phyloP scores from a whole-genome alignment of 1,140 invertebrate genomes.

The Leptonema lineaticorne region DNA sequence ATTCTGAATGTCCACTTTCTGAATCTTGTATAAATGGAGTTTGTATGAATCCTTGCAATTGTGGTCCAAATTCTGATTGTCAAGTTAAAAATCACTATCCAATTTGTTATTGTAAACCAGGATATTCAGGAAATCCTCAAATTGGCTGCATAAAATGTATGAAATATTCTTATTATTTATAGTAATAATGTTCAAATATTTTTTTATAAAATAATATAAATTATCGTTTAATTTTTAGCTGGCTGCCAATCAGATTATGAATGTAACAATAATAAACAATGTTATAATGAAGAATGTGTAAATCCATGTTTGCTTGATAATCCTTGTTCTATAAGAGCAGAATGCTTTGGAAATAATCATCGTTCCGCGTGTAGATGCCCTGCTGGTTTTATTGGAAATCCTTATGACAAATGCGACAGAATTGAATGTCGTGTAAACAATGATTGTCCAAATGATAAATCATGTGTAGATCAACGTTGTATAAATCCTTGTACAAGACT shows the following conservation, averaged over 20 bases:
- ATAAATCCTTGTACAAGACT: conserved; percentile 70
- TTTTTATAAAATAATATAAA: background rate
- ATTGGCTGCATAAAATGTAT: conserved; percentile 73
- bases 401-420: conserved; percentile 74
- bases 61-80: conserved; percentile 80
- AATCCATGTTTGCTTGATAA: conserved; percentile 76
- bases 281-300: conserved; percentile 78
- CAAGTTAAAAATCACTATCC: conserved; percentile 78
- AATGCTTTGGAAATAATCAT: conserved; percentile 78
- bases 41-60: conserved; percentile 82
- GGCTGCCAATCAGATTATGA: conserved; percentile 80
- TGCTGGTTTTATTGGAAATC: conserved; percentile 70
- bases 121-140: conserved; percentile 82
- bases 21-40: conserved; percentile 77
- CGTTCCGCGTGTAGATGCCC: conserved; percentile 74
- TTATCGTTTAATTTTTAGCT: conserved; percentile 56
- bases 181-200: background rate
- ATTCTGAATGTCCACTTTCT: conserved; percentile 74
- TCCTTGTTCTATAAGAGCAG: conserved; percentile 78
- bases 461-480: conserved; percentile 71
- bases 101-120: conserved; percentile 73
- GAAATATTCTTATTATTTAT: conserved; percentile 30
- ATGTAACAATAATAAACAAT: conserved; percentile 74
- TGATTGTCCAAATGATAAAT: conserved; percentile 70
- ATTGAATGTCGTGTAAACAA: conserved; percentile 75